A percentile compares a stretch with the other conserved stretches of the same genome.
phyloP scores from a whole-genome alignment of 1,140 invertebrate genomes.

The Monochamus saltuarius region DNA sequence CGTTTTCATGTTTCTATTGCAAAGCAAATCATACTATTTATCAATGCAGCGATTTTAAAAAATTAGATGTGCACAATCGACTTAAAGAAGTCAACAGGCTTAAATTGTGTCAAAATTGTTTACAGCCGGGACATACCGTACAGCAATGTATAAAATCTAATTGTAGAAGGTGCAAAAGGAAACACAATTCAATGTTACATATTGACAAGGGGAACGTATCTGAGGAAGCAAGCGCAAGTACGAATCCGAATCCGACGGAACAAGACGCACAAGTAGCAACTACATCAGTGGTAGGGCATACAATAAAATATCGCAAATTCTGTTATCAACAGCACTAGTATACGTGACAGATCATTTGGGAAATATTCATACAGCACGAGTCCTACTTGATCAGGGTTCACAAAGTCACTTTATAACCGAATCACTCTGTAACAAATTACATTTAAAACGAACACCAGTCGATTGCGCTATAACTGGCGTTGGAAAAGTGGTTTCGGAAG shows the following conservation, averaged over 20 bases:
- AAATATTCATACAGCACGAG: conserved; percentile 10
- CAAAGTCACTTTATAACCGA: conserved; percentile 20
- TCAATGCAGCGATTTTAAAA: not conserved
- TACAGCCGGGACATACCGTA: not conserved
- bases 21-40: conserved; percentile 6
- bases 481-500: not conserved
- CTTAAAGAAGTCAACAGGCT: not conserved
- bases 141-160: not conserved
- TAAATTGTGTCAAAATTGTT: conserved; percentile 1
- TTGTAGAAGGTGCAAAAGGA: conserved; percentile 12
- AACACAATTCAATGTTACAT: conserved; percentile 16
- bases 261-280: not conserved
- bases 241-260: not conserved
- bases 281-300: conserved; percentile 12
- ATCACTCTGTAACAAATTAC: conserved; percentile 13
- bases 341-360: conserved; percentile 12
- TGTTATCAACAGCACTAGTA: conserved; percentile 10
- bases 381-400: conserved; percentile 2
- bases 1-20: not conserved
- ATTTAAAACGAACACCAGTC: not conserved
- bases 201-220: not conserved
- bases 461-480: not conserved
- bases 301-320: conserved; percentile 3
- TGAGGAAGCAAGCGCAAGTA: not conserved
- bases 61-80: not conserved